Evolutionary conservation across 2,113 vertebrate genomes (phyloP).

Genomic region (Campylomormyrus tamandua): DNA sequence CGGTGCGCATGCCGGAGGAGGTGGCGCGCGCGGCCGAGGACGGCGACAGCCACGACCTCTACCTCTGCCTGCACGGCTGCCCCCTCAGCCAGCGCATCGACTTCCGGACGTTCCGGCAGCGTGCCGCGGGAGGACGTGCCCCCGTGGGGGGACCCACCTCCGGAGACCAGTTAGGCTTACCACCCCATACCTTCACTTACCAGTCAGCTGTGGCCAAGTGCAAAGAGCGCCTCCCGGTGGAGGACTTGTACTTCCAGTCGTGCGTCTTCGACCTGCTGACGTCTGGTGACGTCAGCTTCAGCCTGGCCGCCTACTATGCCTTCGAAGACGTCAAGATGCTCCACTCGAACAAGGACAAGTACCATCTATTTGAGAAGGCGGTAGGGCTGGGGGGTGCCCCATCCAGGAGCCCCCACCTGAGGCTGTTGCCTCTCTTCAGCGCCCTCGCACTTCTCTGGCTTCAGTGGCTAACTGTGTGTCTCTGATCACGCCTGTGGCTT

Average conservation of each 20-base stretch:
- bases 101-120: slow-evolving; percentile 65
- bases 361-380: slow-evolving; percentile 82
- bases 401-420: background rate
- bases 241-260: slow-evolving; percentile 94
- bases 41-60: slow-evolving; percentile 82
- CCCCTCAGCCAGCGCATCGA: slow-evolving; percentile 86
- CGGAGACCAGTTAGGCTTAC: slow-evolving; percentile 25
- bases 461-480: slow-evolving; percentile 51
- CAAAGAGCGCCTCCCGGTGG: slow-evolving; percentile 86
- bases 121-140: slow-evolving; percentile 51
- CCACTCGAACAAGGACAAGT: slow-evolving; percentile 84
- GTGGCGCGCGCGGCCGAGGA: slow-evolving; percentile 86
- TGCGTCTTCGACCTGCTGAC: slow-evolving; percentile 94
- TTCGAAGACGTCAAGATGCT: slow-evolving; percentile 92
- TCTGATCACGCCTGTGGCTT: slow-evolving; percentile 45
- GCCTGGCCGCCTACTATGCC: slow-evolving; percentile 93
- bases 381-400: slow-evolving; percentile 35
- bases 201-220: slow-evolving; percentile 81
- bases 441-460: slow-evolving; percentile 52
- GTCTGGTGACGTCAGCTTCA: slow-evolving; percentile 92
- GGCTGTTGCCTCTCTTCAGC: slow-evolving; percentile 33
- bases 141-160: background rate
- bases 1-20: slow-evolving; percentile 89
- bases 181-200: slow-evolving; percentile 62
- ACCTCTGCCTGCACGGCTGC: slow-evolving; percentile 90